Percentiles rank a stretch among this genome's conserved stretches.
Conservation (phyloP, 2,888 invertebrate genomes). For the Oscheius myriophilus region DNA sequence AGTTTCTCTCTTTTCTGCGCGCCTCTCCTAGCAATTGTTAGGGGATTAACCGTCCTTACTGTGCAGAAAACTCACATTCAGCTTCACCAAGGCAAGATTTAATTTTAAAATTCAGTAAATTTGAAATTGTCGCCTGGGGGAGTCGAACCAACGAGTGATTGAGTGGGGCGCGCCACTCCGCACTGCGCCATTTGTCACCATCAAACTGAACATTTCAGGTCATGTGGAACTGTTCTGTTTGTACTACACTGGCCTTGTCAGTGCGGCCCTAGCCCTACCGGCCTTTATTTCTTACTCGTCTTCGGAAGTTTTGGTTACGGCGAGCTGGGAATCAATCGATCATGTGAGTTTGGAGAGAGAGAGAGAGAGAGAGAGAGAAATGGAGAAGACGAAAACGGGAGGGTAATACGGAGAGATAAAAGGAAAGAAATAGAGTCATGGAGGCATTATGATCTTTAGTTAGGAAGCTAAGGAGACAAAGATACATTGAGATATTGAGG, state of each 20-base stretch:
- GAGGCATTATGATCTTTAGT: too few species aligned
- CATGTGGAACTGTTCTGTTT: conserved; percentile 41
- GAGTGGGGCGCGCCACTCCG: too few species aligned
- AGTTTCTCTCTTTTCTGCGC: conserved; percentile 53
- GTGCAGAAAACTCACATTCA: conserved; percentile 38
- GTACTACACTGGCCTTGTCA: conserved; percentile 39
- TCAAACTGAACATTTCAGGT: conserved; percentile 24
- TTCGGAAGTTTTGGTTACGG: conserved; percentile 60
- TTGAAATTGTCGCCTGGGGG: background rate
- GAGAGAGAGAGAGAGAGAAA: too few species aligned
- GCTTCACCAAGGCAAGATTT: conserved; percentile 14
- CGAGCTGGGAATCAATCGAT: conserved; percentile 69
- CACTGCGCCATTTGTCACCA: background rate
- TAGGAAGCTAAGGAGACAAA: too few species aligned
- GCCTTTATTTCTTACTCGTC: conserved; percentile 57
- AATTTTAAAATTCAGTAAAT: too few species aligned
- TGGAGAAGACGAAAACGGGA: too few species aligned
- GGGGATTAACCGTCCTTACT: conserved; percentile 49
- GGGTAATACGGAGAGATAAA: too few species aligned
- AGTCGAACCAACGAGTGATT: too few species aligned
- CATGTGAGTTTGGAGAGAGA: conserved; percentile 63
- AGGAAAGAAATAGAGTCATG: too few species aligned
- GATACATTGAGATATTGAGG: too few species aligned
- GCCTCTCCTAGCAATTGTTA: conserved; percentile 55
- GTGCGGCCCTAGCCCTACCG: conserved; percentile 49